Percentiles rank a stretch among this genome's conserved stretches.
Evolutionary conservation across 2,797 vertebrate genomes (phyloP).

Genomic region (Myotis planiceps): DNA sequence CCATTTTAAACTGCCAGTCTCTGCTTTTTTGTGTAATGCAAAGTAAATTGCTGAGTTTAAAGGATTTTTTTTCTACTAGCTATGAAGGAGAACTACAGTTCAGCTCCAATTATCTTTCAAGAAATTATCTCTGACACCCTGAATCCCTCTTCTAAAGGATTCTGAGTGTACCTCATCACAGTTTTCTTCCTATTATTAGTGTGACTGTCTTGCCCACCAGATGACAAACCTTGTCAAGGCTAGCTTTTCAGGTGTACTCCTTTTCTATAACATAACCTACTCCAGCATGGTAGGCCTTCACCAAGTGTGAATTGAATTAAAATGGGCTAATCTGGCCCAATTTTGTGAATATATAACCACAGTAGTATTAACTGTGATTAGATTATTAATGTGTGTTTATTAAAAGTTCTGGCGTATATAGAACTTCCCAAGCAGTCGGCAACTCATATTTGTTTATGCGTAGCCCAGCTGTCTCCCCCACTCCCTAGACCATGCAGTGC

Average conservation of each 20-base stretch:
- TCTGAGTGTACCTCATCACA: not conserved
- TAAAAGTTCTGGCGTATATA: slow-evolving; percentile 60
- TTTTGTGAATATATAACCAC: slow-evolving; percentile 11
- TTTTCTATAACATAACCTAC: not conserved
- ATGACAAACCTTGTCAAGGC: not conserved
- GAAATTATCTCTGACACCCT: not conserved
- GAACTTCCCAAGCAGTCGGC: slow-evolving; percentile 69
- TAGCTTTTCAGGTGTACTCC: not conserved
- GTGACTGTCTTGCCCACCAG: not conserved
- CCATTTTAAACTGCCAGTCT: slow-evolving; percentile 47
- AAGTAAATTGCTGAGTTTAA: slow-evolving; percentile 18
- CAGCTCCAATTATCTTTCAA: not conserved
- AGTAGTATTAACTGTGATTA: slow-evolving; percentile 43
- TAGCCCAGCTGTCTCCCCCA: slow-evolving; percentile 57
- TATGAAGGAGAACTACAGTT: slow-evolving; percentile 34
- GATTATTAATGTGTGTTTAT: slow-evolving; percentile 72
- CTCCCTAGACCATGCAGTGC: slow-evolving; percentile 53
- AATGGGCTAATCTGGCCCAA: not conserved
- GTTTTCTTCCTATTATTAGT: not conserved
- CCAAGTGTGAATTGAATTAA: not conserved
- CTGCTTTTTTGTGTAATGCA: not conserved
- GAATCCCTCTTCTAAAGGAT: not conserved
- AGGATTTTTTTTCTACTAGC: not conserved
- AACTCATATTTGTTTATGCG: slow-evolving; percentile 59
- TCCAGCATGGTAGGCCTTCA: not conserved